Percentiles rank a stretch among this genome's conserved stretches.
Conservation (phyloP, 2,888 invertebrate genomes). For the Drosophila acutilabella region DNA sequence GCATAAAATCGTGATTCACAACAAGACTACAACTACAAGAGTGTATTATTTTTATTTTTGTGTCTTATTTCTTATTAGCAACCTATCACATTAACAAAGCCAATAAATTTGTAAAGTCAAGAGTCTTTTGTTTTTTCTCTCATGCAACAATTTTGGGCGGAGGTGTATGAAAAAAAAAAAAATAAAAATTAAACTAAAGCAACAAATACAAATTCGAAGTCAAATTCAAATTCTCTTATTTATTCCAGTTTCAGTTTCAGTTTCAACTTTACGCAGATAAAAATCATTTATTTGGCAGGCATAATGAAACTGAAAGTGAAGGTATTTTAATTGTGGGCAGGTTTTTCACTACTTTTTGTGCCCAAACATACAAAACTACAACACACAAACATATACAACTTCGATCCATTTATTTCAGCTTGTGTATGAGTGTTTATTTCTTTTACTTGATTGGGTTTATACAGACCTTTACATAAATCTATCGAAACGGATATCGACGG, state of each 20-base stretch:
- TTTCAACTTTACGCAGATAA: conserved; percentile 60
- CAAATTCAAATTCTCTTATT: conserved; percentile 54
- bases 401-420: neutral
- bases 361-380: neutral
- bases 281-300: conserved; percentile 65
- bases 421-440: conserved; percentile 2
- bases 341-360: conserved; percentile 50
- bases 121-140: conserved; percentile 62
- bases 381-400: neutral
- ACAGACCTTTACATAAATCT: neutral
- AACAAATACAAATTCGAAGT: conserved; percentile 30
- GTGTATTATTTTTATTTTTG: conserved; percentile 32
- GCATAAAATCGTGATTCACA: conserved; percentile 74
- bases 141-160: conserved; percentile 59
- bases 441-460: conserved; percentile 1
- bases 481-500: conserved; percentile 38
- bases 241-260: conserved; percentile 62
- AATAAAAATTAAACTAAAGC: conserved; percentile 23
- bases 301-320: conserved; percentile 71
- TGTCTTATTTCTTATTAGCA: conserved; percentile 35
- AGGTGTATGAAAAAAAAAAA: conserved; percentile 49
- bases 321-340: conserved; percentile 70
- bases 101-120: conserved; percentile 60
- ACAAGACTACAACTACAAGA: conserved; percentile 35
- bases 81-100: conserved; percentile 57